These are phyloP conservation scores for Pagrus major DNA, from an alignment of 2,113 vertebrate genomes.

Conservation along the genomic window DNA sequence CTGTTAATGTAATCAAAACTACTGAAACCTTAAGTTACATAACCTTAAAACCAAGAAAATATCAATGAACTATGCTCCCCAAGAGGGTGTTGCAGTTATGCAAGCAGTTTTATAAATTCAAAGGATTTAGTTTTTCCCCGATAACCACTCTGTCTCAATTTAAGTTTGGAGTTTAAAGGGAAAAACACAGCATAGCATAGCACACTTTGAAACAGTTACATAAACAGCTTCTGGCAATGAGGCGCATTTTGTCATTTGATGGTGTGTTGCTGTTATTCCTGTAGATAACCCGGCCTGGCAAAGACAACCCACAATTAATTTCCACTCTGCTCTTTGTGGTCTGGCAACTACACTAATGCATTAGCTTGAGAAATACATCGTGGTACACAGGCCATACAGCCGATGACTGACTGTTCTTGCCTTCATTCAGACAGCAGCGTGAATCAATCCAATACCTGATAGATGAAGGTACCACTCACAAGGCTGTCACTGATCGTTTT, in stretches of 20 bases:
- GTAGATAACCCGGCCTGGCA: slow-evolving; percentile 23
- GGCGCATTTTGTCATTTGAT: slow-evolving; percentile 10
- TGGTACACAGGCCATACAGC: neutral
- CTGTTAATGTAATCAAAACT: slow-evolving; percentile 35
- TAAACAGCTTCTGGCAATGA: slow-evolving; percentile 38
- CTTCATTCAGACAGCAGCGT: neutral
- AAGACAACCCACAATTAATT: slow-evolving; percentile 25
- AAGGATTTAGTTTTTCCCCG: slow-evolving; percentile 50
- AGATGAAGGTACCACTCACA: neutral
- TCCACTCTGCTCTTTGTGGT: slow-evolving; percentile 22
- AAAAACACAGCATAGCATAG: slow-evolving; percentile 4
- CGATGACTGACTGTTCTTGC: slow-evolving; percentile 12
- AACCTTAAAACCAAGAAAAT: slow-evolving; percentile 38
- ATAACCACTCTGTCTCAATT: slow-evolving; percentile 27
- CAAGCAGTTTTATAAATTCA: slow-evolving; percentile 48
- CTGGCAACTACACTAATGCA: slow-evolving; percentile 1
- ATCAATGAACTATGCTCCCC: slow-evolving; percentile 39
- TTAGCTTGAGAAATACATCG: neutral
- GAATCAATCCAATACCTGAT: slow-evolving; percentile 9
- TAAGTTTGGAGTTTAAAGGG: slow-evolving; percentile 26
- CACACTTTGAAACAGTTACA: slow-evolving; percentile 44
- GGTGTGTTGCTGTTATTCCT: slow-evolving; percentile 5
- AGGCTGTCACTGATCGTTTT: neutral
- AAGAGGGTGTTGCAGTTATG: slow-evolving; percentile 35
- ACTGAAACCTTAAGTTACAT: slow-evolving; percentile 9